A percentile compares a stretch with the other conserved stretches of the same genome.
phyloP scores from a whole-genome alignment of 2,888 invertebrate genomes.

The Blastobasis adustella region DNA sequence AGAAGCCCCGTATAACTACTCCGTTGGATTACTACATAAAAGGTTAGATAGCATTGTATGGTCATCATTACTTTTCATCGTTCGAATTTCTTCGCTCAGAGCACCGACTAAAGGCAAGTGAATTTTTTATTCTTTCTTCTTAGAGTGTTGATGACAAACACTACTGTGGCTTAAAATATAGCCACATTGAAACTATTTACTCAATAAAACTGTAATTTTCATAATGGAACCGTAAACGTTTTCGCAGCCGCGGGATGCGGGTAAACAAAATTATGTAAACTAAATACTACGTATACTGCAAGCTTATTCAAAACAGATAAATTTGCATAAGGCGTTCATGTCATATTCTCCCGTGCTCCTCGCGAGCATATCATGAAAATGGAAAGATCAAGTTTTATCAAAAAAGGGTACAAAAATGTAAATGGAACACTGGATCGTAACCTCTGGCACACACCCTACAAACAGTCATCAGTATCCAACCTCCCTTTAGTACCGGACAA shows the following conservation, averaged over 20 bases:
- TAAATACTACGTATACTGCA: conserved; percentile 10
- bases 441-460: conserved; percentile 37
- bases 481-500: conserved; percentile 51
- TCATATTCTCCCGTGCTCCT: conserved; percentile 16
- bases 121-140: no score
- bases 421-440: conserved; percentile 37
- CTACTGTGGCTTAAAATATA: no score
- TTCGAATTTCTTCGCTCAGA: background rate
- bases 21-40: background rate
- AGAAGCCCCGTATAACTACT: conserved; percentile 4
- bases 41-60: background rate
- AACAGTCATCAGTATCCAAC: conserved; percentile 55
- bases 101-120: no score
- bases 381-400: conserved; percentile 28
- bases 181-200: no score
- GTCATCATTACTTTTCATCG: background rate
- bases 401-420: conserved; percentile 40
- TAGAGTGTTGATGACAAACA: no score
- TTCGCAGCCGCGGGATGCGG: no score
- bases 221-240: background rate
- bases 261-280: conserved; percentile 16
- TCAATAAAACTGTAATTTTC: background rate
- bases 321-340: conserved; percentile 16
- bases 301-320: conserved; percentile 18
- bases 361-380: conserved; percentile 18